phyloP scores from a whole-genome alignment of 2,113 vertebrate genomes.

The Campylomormyrus numenius region DNA sequence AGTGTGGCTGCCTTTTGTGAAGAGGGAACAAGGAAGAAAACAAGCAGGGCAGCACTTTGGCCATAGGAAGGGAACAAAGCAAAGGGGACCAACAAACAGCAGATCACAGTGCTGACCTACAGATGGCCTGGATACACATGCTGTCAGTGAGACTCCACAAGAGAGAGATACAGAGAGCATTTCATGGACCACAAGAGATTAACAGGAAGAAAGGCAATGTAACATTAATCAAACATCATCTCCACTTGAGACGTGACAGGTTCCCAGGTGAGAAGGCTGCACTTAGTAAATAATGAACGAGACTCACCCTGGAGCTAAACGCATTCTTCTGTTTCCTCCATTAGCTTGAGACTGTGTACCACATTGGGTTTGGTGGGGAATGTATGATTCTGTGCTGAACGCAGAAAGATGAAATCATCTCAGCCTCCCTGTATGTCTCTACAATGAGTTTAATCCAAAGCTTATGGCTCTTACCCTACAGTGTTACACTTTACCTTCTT shows the following conservation, averaged over 20 bases:
- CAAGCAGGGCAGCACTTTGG: not conserved
- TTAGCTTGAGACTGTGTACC: not conserved
- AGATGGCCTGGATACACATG: not conserved
- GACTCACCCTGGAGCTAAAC: not conserved
- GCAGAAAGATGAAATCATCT: not conserved
- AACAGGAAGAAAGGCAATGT: not conserved
- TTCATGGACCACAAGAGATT: not conserved
- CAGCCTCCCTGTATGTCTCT: not conserved
- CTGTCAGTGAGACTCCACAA: not conserved
- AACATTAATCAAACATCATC: conserved; percentile 2
- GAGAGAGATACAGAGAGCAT: not conserved
- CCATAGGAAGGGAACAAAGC: not conserved
- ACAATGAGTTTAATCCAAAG: not conserved
- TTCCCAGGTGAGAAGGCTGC: not conserved
- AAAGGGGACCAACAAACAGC: not conserved
- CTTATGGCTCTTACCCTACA: not conserved
- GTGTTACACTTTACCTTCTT: not conserved
- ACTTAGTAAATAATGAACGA: not conserved
- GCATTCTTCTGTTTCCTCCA: not conserved
- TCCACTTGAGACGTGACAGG: conserved; percentile 2
- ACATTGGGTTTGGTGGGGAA: not conserved
- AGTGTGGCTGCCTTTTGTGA: not conserved
- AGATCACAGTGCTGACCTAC: not conserved
- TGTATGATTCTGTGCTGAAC: not conserved
- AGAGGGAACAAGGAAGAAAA: not conserved